Conservation (phyloP, 2,113 vertebrate genomes). For the Rissa tridactyla region DNA sequence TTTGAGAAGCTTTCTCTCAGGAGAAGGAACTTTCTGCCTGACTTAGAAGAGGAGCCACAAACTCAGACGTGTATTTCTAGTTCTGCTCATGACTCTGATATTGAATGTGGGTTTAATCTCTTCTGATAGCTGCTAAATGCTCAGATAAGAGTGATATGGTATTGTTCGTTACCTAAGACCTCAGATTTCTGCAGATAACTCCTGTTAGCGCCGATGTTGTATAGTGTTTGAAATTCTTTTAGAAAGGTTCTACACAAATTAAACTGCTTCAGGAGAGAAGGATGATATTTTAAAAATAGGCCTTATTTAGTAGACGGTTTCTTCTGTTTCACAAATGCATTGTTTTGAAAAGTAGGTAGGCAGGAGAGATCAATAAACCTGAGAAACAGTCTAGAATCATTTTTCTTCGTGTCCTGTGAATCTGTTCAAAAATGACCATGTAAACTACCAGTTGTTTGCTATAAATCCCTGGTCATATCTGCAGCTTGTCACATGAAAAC, state of each 20-base stretch:
- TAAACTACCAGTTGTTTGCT: neutral
- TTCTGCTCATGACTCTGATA: neutral
- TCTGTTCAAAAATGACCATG: neutral
- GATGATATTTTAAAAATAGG: neutral
- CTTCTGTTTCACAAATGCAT: neutral
- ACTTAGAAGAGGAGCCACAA: neutral
- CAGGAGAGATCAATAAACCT: neutral
- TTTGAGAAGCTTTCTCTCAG: neutral
- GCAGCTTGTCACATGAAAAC: neutral
- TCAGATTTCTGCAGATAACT: neutral
- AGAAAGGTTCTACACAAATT: neutral
- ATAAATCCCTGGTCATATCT: neutral
- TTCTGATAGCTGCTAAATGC: neutral
- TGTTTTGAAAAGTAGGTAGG: neutral
- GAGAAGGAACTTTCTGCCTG: neutral
- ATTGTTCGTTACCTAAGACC: neutral
- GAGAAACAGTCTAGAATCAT: neutral
- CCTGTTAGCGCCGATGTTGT: neutral
- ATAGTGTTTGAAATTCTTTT: neutral
- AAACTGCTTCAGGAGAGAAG: neutral
- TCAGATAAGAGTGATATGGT: neutral
- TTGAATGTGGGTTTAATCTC: neutral
- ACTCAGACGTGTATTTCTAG: neutral
- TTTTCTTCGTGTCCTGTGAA: neutral
- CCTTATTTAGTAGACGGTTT: neutral